These are phyloP conservation scores for Setipinna tenuifilis DNA, from an alignment of 2,797 vertebrate species.

Conservation along the genomic window DNA sequence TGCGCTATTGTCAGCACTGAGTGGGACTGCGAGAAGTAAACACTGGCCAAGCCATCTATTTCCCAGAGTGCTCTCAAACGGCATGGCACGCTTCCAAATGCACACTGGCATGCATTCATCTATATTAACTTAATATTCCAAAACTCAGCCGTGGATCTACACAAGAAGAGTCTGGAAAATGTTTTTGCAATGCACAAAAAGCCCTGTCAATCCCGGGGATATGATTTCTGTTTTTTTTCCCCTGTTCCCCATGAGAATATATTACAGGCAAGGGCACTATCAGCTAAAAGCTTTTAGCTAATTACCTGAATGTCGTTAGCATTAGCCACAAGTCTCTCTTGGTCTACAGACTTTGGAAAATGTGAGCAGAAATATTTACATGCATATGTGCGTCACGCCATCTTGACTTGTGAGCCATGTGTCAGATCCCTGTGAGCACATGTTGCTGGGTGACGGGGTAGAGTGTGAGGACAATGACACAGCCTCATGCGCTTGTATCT, in stretches of 20 bases:
- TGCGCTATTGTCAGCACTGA: slow-evolving; percentile 3
- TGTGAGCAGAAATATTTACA: slow-evolving; percentile 16
- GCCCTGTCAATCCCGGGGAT: background rate
- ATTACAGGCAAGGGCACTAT: background rate
- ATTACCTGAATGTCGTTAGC: background rate
- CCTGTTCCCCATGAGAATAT: background rate
- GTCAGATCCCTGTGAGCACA: background rate
- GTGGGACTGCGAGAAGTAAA: slow-evolving; percentile 29
- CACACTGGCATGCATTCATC: slow-evolving; percentile 6
- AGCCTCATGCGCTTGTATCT: background rate
- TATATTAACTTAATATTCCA: slow-evolving; percentile 18
- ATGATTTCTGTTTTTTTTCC: background rate
- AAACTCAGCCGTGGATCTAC: background rate
- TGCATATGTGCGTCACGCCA: background rate
- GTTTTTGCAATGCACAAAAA: background rate
- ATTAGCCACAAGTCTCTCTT: background rate
- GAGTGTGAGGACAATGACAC: slow-evolving; percentile 12
- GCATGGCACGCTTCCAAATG: background rate
- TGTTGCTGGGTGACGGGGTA: background rate
- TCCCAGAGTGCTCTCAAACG: background rate
- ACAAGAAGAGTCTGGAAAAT: slow-evolving; percentile 1
- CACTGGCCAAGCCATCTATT: slow-evolving; percentile 26
- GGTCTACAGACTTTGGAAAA: background rate
- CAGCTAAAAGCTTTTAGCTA: slow-evolving; percentile 18
- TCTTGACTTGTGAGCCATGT: slow-evolving; percentile 4